Evolutionary conservation across 2,888 invertebrate genomes (phyloP).

Genomic region (Drosophila austrosaltans): DNA sequence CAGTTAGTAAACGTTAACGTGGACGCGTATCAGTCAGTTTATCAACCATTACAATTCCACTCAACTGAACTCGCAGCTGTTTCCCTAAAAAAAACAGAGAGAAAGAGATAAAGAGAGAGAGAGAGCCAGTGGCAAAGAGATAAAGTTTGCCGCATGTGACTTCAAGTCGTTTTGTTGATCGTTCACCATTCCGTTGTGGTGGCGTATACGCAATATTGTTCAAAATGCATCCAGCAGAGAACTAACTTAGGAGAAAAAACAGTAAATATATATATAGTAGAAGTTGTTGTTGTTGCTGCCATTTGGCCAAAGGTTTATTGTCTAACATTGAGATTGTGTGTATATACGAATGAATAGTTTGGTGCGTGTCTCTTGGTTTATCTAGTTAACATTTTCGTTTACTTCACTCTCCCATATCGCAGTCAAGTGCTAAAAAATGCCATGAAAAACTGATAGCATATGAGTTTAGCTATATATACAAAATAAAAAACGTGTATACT

Average conservation of each 20-base stretch:
- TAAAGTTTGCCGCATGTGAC: slow-evolving; percentile 63
- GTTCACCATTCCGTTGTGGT: slow-evolving; percentile 33
- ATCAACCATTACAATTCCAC: not conserved
- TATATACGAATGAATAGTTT: slow-evolving; percentile 11
- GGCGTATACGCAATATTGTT: slow-evolving; percentile 63
- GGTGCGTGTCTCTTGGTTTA: slow-evolving; percentile 13
- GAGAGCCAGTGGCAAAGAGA: slow-evolving; percentile 39
- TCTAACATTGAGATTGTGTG: slow-evolving; percentile 63
- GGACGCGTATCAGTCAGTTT: slow-evolving; percentile 11
- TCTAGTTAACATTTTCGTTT: slow-evolving; percentile 16
- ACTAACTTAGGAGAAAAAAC: slow-evolving; percentile 7
- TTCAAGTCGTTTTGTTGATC: slow-evolving; percentile 14
- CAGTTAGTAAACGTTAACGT: slow-evolving; percentile 34
- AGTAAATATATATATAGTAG: slow-evolving; percentile 7
- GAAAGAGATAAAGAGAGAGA: slow-evolving; percentile 29
- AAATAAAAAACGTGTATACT: slow-evolving; percentile 9
- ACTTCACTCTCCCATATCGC: slow-evolving; percentile 24
- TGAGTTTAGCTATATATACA: not conserved
- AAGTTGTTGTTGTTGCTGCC: slow-evolving; percentile 39
- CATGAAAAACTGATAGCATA: slow-evolving; percentile 52
- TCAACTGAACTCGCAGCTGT: slow-evolving; percentile 51
- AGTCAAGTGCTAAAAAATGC: slow-evolving; percentile 45
- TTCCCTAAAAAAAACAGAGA: slow-evolving; percentile 25
- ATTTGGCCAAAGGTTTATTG: slow-evolving; percentile 69
- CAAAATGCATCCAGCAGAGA: slow-evolving; percentile 20